phyloP scores from a whole-genome alignment of 2,797 vertebrate genomes.

The Karalla daura region DNA sequence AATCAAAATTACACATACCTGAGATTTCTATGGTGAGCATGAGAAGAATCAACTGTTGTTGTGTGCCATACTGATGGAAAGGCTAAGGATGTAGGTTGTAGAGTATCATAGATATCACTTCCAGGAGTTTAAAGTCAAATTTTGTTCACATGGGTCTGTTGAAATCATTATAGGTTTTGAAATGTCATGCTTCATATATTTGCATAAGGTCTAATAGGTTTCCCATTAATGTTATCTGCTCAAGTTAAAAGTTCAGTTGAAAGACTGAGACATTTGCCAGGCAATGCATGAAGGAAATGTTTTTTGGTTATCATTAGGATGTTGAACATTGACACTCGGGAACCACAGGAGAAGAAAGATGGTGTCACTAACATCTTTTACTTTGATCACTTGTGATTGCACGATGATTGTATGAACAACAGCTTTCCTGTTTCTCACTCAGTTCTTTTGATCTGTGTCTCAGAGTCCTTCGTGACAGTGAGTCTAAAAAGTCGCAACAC shows the following conservation, averaged over 20 bases:
- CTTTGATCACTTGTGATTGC: background rate
- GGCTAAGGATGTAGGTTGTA: background rate
- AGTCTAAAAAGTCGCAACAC: constrained; percentile 55
- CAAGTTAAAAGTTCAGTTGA: too few species aligned
- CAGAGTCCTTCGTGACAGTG: constrained; percentile 68
- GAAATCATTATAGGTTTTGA: background rate
- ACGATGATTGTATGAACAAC: background rate
- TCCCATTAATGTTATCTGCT: too few species aligned
- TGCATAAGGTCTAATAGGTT: too few species aligned
- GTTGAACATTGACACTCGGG: background rate
- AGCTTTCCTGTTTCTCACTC: constrained; percentile 12
- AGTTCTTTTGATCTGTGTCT: background rate
- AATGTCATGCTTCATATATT: background rate
- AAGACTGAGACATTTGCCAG: background rate
- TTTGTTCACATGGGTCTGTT: background rate
- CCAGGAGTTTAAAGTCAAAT: background rate
- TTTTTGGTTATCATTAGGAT: background rate
- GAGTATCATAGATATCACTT: background rate
- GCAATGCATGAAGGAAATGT: background rate
- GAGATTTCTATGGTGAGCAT: too few species aligned
- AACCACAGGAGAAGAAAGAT: background rate
- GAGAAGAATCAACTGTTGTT: too few species aligned
- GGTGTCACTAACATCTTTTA: background rate
- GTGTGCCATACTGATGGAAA: too few species aligned
- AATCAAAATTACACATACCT: too few species aligned